These are phyloP conservation scores for Lepisosteus osseus DNA, from an alignment of 2,113 vertebrate species.

Conservation along the genomic window DNA sequence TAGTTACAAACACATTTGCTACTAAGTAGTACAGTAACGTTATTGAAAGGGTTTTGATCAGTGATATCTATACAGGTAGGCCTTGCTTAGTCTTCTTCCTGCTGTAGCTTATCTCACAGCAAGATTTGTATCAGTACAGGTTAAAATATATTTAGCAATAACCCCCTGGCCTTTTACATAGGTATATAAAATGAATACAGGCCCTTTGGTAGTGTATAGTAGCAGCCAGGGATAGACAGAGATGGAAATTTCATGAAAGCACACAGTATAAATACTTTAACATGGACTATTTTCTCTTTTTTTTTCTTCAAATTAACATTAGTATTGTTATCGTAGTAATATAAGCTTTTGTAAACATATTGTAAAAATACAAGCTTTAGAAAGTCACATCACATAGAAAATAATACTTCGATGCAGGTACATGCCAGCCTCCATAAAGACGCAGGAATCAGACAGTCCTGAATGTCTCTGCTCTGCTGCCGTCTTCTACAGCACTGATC, in stretches of 20 bases:
- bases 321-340: slow-evolving; percentile 54
- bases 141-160: slow-evolving; percentile 38
- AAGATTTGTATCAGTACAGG: slow-evolving; percentile 39
- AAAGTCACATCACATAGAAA: slow-evolving; percentile 62
- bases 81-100: slow-evolving; percentile 41
- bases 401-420: slow-evolving; percentile 57
- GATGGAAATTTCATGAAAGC: slow-evolving; percentile 44
- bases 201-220: slow-evolving; percentile 63
- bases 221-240: slow-evolving; percentile 54
- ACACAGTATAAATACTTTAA: slow-evolving; percentile 51
- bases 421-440: slow-evolving; percentile 58
- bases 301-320: slow-evolving; percentile 48
- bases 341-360: slow-evolving; percentile 66
- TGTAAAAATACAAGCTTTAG: slow-evolving; percentile 69
- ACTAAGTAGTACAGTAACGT: slow-evolving; percentile 79
- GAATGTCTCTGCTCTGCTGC: neutral
- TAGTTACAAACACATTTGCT: slow-evolving; percentile 91
- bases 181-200: slow-evolving; percentile 29
- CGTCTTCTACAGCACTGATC: neutral
- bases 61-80: slow-evolving; percentile 68
- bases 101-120: slow-evolving; percentile 29
- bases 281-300: slow-evolving; percentile 38
- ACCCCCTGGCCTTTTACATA: slow-evolving; percentile 18
- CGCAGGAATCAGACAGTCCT: slow-evolving; percentile 36
- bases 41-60: slow-evolving; percentile 61